Percentiles rank a stretch among this genome's conserved stretches.
Evolutionary conservation across 2,113 vertebrate genomes (phyloP).

Genomic region (Peromyscus leucopus): DNA sequence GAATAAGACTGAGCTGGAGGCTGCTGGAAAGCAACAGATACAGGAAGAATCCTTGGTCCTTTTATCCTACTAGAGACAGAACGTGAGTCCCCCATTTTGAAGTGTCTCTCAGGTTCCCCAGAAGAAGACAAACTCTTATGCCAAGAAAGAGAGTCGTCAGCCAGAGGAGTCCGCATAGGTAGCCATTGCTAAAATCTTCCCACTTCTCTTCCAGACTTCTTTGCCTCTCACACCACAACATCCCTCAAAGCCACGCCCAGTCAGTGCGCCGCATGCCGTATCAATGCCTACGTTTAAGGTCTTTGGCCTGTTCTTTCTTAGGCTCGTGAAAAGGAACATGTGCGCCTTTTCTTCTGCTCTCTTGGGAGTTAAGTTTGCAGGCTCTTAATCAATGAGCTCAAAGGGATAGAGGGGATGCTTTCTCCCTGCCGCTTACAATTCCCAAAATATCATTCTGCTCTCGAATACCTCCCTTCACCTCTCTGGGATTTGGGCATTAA

Average conservation of each 20-base stretch:
- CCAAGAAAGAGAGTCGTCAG: neutral
- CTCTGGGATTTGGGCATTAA: neutral
- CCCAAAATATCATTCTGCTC: neutral
- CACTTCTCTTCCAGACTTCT: neutral
- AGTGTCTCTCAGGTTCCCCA: neutral
- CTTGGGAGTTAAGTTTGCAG: neutral
- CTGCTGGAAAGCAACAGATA: neutral
- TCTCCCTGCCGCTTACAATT: neutral
- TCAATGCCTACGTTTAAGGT: neutral
- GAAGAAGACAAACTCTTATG: neutral
- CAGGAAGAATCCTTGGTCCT: neutral
- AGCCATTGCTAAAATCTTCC: neutral
- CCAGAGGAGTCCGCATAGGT: neutral
- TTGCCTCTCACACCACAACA: neutral
- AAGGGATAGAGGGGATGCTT: neutral
- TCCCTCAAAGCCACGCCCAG: neutral
- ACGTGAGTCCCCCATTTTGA: neutral
- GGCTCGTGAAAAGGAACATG: neutral
- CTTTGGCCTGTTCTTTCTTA: neutral
- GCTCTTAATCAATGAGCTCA: neutral
- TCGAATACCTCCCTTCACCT: neutral
- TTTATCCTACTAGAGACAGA: neutral
- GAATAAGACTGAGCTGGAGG: neutral
- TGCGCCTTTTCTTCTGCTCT: neutral
- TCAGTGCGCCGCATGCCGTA: neutral